phyloP scores from a whole-genome alignment of 2,113 vertebrate genomes.

The Actenoides lindsayi region DNA sequence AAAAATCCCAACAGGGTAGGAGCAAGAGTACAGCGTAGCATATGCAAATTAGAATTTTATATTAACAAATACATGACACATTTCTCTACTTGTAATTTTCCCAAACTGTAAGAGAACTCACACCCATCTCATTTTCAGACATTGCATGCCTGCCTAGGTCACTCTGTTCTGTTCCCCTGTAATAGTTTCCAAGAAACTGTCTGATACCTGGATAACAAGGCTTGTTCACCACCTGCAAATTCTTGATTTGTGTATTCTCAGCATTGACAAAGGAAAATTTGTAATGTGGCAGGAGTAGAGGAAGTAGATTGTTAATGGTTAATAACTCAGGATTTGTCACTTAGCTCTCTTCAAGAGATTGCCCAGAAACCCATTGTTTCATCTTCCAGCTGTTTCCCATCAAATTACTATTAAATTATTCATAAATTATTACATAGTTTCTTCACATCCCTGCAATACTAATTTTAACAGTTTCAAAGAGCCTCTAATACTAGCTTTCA shows the following conservation, averaged over 20 bases:
- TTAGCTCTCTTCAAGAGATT: conserved; percentile 28
- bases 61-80: neutral
- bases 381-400: conserved; percentile 59
- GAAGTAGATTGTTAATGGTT: conserved; percentile 21
- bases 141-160: neutral
- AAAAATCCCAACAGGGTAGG: neutral
- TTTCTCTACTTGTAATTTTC: neutral
- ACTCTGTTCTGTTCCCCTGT: neutral
- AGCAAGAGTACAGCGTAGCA: neutral
- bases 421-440: conserved; percentile 38
- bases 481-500: neutral
- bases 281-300: neutral
- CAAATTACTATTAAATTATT: conserved; percentile 64
- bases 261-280: neutral
- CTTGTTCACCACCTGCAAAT: neutral
- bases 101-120: neutral
- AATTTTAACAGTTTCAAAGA: conserved; percentile 35
- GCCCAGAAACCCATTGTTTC: conserved; percentile 55
- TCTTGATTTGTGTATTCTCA: conserved; percentile 1
- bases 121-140: neutral
- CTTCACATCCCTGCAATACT: conserved; percentile 4
- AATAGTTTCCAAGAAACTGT: neutral
- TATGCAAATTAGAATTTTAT: neutral
- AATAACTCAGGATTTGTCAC: conserved; percentile 54
- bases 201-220: neutral